These are phyloP conservation scores for Rhinophrynus dorsalis DNA, from an alignment of 2,797 vertebrate genomes.

Conservation along the genomic window DNA sequence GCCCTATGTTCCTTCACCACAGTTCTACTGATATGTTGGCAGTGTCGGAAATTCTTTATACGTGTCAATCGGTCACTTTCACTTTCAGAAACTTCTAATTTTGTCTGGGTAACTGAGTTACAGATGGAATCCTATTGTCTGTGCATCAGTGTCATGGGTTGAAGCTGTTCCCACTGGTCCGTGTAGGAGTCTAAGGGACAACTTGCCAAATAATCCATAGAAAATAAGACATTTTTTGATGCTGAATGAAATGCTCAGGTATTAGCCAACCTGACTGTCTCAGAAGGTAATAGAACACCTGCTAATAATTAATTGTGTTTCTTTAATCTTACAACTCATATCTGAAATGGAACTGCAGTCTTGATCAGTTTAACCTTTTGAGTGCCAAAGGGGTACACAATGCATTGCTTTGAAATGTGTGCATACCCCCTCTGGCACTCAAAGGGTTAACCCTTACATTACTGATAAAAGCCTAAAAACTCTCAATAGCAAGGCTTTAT, in stretches of 20 bases:
- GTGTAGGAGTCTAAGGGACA: not conserved
- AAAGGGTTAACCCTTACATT: too few species aligned
- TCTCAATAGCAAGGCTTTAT: too few species aligned
- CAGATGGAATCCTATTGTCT: constrained; percentile 14
- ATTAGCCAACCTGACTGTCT: not conserved
- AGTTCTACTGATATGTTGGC: too few species aligned
- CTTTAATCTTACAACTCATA: not conserved
- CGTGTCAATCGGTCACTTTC: too few species aligned
- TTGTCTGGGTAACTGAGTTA: not conserved
- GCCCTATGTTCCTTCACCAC: too few species aligned
- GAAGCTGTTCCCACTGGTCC: not conserved
- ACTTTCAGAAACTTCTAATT: too few species aligned
- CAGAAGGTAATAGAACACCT: not conserved
- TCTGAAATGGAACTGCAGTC: not conserved
- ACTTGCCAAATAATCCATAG: constrained; percentile 12
- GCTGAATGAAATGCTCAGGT: not conserved
- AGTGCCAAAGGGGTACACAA: too few species aligned
- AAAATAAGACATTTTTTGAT: not conserved
- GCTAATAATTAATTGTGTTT: constrained; percentile 3
- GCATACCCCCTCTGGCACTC: too few species aligned
- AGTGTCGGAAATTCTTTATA: too few species aligned
- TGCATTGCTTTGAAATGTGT: too few species aligned
- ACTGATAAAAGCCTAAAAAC: too few species aligned
- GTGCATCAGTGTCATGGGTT: not conserved
- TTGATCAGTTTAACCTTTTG: too few species aligned